Evolutionary conservation across 2,888 invertebrate species (phyloP).

Genomic region (Scaptomyza caliginosa): DNA sequence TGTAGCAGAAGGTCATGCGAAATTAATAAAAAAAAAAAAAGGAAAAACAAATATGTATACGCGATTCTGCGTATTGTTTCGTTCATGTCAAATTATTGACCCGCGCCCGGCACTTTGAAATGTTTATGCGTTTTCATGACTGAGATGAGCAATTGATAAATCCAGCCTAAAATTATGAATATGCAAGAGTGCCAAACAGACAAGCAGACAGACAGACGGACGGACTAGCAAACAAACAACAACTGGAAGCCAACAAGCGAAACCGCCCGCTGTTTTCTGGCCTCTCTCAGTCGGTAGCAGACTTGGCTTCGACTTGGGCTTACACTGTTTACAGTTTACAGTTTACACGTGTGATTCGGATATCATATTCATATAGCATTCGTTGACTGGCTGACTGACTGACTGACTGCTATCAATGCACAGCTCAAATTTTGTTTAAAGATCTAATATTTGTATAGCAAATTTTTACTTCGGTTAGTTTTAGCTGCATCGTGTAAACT

Average conservation of each 20-base stretch:
- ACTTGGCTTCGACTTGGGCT: slow-evolving; percentile 17
- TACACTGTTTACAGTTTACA: not conserved
- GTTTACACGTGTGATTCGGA: slow-evolving; percentile 55
- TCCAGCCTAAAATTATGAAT: slow-evolving; percentile 72
- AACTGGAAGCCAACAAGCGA: slow-evolving; percentile 26
- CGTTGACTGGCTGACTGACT: not conserved
- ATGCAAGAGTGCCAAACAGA: slow-evolving; percentile 55
- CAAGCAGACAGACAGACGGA: slow-evolving; percentile 3
- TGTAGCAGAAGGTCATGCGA: slow-evolving; percentile 1
- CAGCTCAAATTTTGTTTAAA: not conserved
- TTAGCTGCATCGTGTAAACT: slow-evolving; percentile 30
- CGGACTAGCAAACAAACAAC: slow-evolving; percentile 8
- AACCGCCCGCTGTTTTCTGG: slow-evolving; percentile 62
- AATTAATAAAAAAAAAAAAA: too few species aligned
- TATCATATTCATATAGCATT: not conserved
- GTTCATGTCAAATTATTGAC: slow-evolving; percentile 83
- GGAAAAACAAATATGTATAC: not conserved
- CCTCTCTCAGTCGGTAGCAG: slow-evolving; percentile 63
- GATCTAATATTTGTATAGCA: not conserved
- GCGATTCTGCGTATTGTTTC: slow-evolving; percentile 72
- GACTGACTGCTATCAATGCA: not conserved
- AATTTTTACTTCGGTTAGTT: too few species aligned
- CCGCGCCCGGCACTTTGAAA: slow-evolving; percentile 78
- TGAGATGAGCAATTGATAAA: slow-evolving; percentile 83
- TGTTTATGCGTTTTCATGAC: slow-evolving; percentile 83